phyloP scores from a whole-genome alignment of 2,888 invertebrate genomes.

The Gymnocheta viridis region DNA sequence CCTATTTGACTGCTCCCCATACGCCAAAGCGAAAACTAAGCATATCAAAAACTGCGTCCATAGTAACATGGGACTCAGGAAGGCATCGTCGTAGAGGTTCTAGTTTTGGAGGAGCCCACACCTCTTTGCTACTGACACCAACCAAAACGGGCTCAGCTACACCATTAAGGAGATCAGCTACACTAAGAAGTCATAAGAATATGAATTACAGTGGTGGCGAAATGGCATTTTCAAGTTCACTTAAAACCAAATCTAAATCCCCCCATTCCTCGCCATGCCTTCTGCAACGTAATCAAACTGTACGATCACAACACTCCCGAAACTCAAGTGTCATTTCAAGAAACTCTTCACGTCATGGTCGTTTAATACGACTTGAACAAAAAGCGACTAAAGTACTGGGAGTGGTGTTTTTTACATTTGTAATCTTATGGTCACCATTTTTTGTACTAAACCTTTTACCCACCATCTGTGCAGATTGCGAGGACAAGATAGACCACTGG shows the following conservation, averaged over 20 bases:
- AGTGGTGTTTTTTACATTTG: conserved; percentile 96
- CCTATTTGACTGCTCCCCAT: conserved; percentile 82
- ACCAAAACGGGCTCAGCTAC: conserved; percentile 80
- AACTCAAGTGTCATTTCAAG: conserved; percentile 92
- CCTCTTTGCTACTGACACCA: conserved; percentile 84
- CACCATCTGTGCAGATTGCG: conserved; percentile 91
- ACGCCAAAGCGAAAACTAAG: conserved; percentile 82
- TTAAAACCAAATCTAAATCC: conserved; percentile 81
- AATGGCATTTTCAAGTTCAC: conserved; percentile 27
- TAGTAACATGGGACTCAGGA: conserved; percentile 89
- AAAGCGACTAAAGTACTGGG: conserved; percentile 98
- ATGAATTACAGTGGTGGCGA: conserved; percentile 74
- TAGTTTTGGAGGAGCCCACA: conserved; percentile 87
- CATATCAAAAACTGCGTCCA: conserved; percentile 82
- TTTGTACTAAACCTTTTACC: conserved; percentile 94
- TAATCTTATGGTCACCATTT: conserved; percentile 97
- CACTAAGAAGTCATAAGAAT: conserved; percentile 84
- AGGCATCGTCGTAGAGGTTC: conserved; percentile 86
- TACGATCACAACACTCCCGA: conserved; percentile 88
- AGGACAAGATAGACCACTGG: conserved; percentile 88
- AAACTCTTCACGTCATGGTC: conserved; percentile 91
- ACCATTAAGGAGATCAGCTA: conserved; percentile 85
- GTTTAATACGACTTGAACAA: conserved; percentile 94
- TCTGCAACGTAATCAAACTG: conserved; percentile 83
- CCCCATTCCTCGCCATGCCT: conserved; percentile 84